phyloP scores from a whole-genome alignment of 2,888 invertebrate genomes.

The Alcis repandata region DNA sequence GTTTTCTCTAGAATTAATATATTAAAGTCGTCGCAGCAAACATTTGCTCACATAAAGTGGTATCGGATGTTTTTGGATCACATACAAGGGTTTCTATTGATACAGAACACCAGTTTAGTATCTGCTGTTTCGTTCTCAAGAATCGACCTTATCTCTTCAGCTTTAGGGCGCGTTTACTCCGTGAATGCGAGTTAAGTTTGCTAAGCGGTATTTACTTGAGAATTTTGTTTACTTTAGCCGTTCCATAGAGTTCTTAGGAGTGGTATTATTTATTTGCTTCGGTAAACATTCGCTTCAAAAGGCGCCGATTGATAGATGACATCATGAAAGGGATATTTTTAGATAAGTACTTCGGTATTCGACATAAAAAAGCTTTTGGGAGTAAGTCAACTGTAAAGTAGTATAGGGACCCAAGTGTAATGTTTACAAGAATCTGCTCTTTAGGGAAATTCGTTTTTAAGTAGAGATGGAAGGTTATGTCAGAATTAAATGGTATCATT shows the following conservation, averaged over 20 bases:
- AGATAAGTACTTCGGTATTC: conserved; percentile 27
- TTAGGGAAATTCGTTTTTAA: neutral
- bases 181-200: conserved; percentile 17
- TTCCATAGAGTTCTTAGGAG: conserved; percentile 67
- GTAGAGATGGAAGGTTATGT: neutral
- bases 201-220: conserved; percentile 46
- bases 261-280: conserved; percentile 68
- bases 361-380: conserved; percentile 35
- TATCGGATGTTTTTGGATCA: conserved; percentile 77
- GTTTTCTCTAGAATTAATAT: conserved; percentile 42
- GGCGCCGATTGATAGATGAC: conserved; percentile 58
- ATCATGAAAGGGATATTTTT: conserved; percentile 51
- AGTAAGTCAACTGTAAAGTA: conserved; percentile 16
- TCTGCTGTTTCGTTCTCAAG: conserved; percentile 20
- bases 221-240: conserved; percentile 65
- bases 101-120: conserved; percentile 55
- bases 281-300: conserved; percentile 61
- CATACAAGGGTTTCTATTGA: conserved; percentile 74
- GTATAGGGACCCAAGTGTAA: neutral
- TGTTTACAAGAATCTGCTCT: neutral
- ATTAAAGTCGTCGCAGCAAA: conserved; percentile 57
- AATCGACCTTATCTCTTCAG: conserved; percentile 37
- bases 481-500: neutral
- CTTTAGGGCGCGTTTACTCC: conserved; percentile 24
- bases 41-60: conserved; percentile 69